phyloP scores from a whole-genome alignment of 2,113 vertebrate species.

The Emydocephalus ijimae region DNA sequence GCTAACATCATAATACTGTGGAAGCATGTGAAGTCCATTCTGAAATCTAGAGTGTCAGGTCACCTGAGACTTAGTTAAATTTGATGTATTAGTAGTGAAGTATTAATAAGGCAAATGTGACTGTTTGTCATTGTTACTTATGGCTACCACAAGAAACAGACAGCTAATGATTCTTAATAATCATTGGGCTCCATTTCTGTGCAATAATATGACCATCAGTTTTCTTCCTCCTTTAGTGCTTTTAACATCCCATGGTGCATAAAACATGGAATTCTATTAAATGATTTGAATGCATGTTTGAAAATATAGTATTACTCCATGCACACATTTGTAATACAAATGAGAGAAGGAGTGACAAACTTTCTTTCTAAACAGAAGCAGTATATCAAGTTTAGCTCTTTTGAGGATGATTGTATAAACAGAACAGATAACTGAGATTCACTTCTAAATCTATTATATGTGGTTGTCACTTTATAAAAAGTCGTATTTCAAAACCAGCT shows the following conservation, averaged over 20 bases:
- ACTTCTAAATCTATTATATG: not conserved
- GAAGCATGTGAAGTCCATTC: constrained; percentile 25
- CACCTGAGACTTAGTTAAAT: constrained; percentile 45
- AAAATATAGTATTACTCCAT: constrained; percentile 23
- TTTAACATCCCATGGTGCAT: constrained; percentile 33
- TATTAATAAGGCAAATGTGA: constrained; percentile 45
- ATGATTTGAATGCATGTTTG: constrained; percentile 30
- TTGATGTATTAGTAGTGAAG: constrained; percentile 49
- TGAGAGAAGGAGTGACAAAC: constrained; percentile 5
- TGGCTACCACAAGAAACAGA: not conserved
- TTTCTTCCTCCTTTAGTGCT: constrained; percentile 30
- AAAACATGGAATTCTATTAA: constrained; percentile 31
- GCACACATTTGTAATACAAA: constrained; percentile 26
- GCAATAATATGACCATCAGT: not conserved
- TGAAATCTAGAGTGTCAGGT: constrained; percentile 43
- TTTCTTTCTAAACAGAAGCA: constrained; percentile 13
- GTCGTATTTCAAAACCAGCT: constrained; percentile 9
- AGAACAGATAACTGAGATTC: not conserved
- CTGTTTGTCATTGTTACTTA: constrained; percentile 45
- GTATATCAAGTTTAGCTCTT: constrained; percentile 39
- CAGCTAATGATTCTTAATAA: constrained; percentile 28
- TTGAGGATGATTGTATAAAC: not conserved
- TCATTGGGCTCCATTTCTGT: constrained; percentile 4
- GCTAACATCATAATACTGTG: constrained; percentile 52
- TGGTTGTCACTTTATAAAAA: not conserved